A percentile compares a stretch with the other conserved stretches of the same genome.
phyloP scores from a whole-genome alignment of 2,113 vertebrate species.

The Arizona elegans region DNA sequence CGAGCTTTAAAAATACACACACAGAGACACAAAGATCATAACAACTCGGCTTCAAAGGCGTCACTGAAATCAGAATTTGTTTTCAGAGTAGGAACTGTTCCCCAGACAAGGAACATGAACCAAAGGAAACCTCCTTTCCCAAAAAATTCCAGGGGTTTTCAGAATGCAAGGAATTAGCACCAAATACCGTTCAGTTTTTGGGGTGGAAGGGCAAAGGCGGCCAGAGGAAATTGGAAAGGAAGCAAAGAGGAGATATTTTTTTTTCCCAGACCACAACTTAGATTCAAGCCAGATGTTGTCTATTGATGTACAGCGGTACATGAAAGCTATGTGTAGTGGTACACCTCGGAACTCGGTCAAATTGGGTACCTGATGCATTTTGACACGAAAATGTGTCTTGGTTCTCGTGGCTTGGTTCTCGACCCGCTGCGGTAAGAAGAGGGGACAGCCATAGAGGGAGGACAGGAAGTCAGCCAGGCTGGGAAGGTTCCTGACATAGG shows the following conservation, averaged over 20 bases:
- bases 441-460: neutral
- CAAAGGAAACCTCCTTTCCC: neutral
- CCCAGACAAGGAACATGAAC: neutral
- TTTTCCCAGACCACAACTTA: neutral
- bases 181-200: neutral
- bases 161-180: neutral
- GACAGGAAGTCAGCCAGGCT: neutral
- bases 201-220: neutral
- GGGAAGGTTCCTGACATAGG: neutral
- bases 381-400: neutral
- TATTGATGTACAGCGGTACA: neutral
- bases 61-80: constrained; percentile 45
- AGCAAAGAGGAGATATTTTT: neutral
- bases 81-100: neutral
- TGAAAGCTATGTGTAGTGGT: neutral
- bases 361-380: neutral
- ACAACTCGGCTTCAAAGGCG: constrained; percentile 3
- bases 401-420: neutral
- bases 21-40: constrained; percentile 14
- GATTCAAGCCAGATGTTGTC: neutral
- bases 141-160: neutral
- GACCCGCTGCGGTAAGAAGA: neutral
- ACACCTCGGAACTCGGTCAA: neutral
- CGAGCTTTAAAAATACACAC: constrained; percentile 18
- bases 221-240: neutral